Evolutionary conservation across 2,113 vertebrate genomes (phyloP), one percentile per base, ranked within the genome.

Genomic region (Hiodon tergisus): DNA sequence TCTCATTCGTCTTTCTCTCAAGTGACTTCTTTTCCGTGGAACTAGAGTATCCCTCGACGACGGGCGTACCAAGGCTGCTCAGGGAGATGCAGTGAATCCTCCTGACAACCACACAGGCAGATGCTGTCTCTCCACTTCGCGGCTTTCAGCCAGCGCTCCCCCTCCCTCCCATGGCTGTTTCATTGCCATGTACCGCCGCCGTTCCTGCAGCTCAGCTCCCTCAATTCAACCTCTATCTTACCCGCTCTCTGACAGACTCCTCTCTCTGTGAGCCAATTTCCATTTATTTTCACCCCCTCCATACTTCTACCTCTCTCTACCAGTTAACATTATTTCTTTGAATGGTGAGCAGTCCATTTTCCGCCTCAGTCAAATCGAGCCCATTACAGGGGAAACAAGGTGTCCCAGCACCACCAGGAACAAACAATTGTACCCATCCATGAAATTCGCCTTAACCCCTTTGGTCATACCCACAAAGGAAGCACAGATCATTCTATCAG

Each of bases 11-110:
- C 50, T 71, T 7, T 50, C 59, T 58, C 69, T 73, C 71, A 17
- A 11, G 58, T 3, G 9, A 59, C 55, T 78, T 61, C 67, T 72
- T 71, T 73, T 71, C 71, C 47, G 57, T 76, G 71, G 80, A 82
- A 82, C 66, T 72, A 84, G 77, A 85, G 77, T 81, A 80, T 87
- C 83, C 83, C 84, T 77, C 61, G 72, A 82, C 80, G 82, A 83
- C 77, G 78, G 78, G 67, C 76, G 80, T 69, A 77, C 68, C 14
- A 76, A 75, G 70, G 75, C 79, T 75, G 80, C 79, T 72, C 73
- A 72, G 81, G 69, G 73, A 77, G 79, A 79, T 76, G 71, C 68
- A 73, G 71, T 67, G 70, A 48, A 14, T 6, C 52, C 71, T 65
- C 75, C 65, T 60, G 59, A 58, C 50, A 60, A 54, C 52, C 17